phyloP scores from a whole-genome alignment of 2,888 invertebrate species.

The Tolmerus cingulatus region DNA sequence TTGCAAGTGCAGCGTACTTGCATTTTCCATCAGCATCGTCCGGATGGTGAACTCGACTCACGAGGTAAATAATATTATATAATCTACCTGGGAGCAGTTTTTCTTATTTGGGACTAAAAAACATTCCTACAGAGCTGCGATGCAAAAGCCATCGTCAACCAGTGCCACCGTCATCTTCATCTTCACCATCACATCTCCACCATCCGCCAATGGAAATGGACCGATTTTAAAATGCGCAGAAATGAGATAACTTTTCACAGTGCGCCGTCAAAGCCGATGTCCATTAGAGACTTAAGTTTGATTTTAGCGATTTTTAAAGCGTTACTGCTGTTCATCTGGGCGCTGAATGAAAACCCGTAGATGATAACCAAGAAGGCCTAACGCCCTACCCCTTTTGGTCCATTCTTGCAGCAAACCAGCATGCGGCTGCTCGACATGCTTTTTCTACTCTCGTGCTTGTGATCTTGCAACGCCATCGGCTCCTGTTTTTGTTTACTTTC shows the following conservation, averaged over 20 bases:
- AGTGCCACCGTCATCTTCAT: neutral
- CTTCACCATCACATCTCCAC: neutral
- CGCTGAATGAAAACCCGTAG: neutral
- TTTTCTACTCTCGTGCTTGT: neutral
- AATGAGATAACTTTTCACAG: conserved; percentile 29
- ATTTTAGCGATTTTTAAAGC: neutral
- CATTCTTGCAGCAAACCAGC: neutral
- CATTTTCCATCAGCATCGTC: neutral
- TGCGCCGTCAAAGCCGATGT: neutral
- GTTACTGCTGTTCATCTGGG: neutral
- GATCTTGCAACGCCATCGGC: conserved; percentile 28
- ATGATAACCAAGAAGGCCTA: neutral
- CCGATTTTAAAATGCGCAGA: neutral
- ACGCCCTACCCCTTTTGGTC: neutral
- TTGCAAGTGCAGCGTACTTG: conserved; percentile 34
- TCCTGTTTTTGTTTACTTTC: conserved; percentile 38
- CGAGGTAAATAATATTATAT: conserved; percentile 18
- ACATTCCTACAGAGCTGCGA: neutral
- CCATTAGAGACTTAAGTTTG: conserved; percentile 31
- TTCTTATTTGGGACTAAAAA: neutral
- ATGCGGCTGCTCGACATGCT: neutral
- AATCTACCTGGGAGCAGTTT: neutral
- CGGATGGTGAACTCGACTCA: neutral
- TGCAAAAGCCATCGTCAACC: neutral
- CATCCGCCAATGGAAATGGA: neutral